Conservation (phyloP, 1,140 invertebrate genomes). For the Bombus confusus region DNA sequence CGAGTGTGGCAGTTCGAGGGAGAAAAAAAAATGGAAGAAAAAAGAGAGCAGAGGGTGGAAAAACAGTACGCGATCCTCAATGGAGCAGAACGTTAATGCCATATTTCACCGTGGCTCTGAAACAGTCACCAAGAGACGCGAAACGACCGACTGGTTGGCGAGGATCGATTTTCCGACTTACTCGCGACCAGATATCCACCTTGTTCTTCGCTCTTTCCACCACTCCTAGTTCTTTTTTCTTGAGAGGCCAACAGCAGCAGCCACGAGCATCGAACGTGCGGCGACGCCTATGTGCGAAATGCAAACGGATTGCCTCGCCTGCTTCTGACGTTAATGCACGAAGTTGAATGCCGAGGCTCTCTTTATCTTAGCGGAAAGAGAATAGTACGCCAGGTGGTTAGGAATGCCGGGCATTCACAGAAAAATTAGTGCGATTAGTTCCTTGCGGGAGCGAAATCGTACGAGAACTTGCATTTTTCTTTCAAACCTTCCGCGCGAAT, state of each 20-base stretch:
- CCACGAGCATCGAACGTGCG: constrained; percentile 20
- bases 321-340: constrained; percentile 59
- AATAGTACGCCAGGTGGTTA: not conserved
- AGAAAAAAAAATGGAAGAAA: not conserved
- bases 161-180: constrained; percentile 38
- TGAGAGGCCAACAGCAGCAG: not conserved
- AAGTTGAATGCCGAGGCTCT: constrained; percentile 42
- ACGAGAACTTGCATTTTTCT: not conserved
- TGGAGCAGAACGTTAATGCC: constrained; percentile 56
- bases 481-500: not conserved
- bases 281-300: constrained; percentile 35
- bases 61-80: constrained; percentile 13
- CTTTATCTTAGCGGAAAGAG: constrained; percentile 17
- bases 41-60: not conserved
- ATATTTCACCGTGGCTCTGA: constrained; percentile 62
- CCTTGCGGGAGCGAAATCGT: not conserved
- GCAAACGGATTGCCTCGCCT: constrained; percentile 57
- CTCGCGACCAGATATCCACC: constrained; percentile 32
- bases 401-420: not conserved
- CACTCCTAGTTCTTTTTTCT: constrained; percentile 31
- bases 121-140: constrained; percentile 57
- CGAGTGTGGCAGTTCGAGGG: not conserved
- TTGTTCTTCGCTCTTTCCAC: constrained; percentile 14
- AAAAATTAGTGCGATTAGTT: constrained; percentile 32
- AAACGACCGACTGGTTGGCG: constrained; percentile 26